Evolutionary conservation across 2,113 vertebrate species (phyloP).

Genomic region (Labrus mixtus): DNA sequence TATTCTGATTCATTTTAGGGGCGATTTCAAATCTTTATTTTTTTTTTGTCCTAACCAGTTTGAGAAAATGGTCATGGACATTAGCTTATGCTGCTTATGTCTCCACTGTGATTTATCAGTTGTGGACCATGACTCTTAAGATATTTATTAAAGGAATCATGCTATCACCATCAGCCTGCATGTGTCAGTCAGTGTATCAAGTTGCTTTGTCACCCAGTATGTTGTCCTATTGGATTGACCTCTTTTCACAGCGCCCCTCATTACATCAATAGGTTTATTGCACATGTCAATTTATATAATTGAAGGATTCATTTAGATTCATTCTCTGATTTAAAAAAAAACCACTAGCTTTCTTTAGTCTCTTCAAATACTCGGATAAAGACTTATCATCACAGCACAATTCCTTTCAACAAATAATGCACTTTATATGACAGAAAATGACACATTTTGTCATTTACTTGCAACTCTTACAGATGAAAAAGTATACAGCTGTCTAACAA

Average conservation of each 20-base stretch:
- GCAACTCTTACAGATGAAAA: background rate
- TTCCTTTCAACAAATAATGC: no score
- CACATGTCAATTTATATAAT: background rate
- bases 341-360: background rate
- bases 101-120: no score
- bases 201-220: background rate
- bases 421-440: constrained; percentile 1
- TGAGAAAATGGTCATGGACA: no score
- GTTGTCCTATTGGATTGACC: background rate
- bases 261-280: constrained; percentile 7
- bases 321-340: background rate
- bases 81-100: no score
- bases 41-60: no score
- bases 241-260: constrained; percentile 12
- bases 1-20: background rate
- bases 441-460: background rate
- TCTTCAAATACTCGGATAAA: background rate
- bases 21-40: no score
- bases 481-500: background rate
- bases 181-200: no score
- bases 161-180: no score
- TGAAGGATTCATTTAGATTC: background rate
- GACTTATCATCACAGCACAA: background rate
- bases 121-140: no score
- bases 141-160: no score